Evolutionary conservation across 2,888 invertebrate genomes (phyloP), one percentile per base, ranked within the genome.

Genomic region (Cheilosia urbana): DNA sequence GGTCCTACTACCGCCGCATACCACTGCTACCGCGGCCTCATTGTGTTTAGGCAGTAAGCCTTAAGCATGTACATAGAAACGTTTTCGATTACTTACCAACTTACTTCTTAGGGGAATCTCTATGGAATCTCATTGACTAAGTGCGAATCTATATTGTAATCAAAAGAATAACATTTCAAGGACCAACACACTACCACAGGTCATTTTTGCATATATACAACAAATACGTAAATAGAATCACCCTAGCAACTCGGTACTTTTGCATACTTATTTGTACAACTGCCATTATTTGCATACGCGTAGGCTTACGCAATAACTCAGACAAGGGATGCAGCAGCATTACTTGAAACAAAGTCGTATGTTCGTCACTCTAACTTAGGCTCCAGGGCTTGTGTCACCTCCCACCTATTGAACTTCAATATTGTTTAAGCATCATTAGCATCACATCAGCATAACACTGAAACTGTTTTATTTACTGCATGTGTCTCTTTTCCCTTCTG

Each of bases 361-460:
- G 42, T n/a, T 11, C 24, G 57, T 37, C 57, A 49, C 19, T 37
- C 37, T 37, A 27, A 49, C 21, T 60, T 45, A 57, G 19, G 58
- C 55, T 55, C 17, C 11, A 19, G 37, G 19, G 69, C n/a, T 21
- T 17, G 49, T 4, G 3, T 47, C 17, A 45, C 17, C 40, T 21
- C 45, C 73, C 53, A 62, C 53, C n/a, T 68, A 34, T 49, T 58
- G 55, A 57, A 66, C 68, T 51, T 77, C 62, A 45, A 62, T 47
- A 19, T 60, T 69, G 60, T 47, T 69, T 19, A 69, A 68, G 53
- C 60, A 55, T 69, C 77, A 77, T 77, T 62, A 69, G 60, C 68
- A 69, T 69, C 62, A 42, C 66, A 76, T 76, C 66, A 51, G 65
- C 65, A 75, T 65, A 55, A 53, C 55, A 45, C 73, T 58, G 72